These are phyloP conservation scores for Zaprionus ornatus DNA, from an alignment of 1,140 invertebrate species.

Conservation along the genomic window DNA sequence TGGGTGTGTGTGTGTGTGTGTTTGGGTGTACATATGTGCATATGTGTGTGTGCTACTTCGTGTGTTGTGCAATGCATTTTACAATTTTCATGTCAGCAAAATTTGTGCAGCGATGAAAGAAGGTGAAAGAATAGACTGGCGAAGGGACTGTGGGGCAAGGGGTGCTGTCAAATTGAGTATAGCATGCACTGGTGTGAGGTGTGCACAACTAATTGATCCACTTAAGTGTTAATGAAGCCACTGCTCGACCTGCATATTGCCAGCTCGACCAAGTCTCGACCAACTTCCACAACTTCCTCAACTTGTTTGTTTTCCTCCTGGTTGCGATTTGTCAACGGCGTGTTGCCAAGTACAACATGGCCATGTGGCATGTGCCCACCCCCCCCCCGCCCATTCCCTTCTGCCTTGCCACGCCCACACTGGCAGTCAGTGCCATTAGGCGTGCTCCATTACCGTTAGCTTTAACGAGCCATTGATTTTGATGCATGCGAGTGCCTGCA, in stretches of 20 bases:
- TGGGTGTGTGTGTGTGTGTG: constrained; percentile 38
- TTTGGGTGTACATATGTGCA: constrained; percentile 13
- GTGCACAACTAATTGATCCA: constrained; percentile 30
- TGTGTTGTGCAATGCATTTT: constrained; percentile 54
- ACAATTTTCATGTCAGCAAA: constrained; percentile 46
- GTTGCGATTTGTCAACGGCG: constrained; percentile 8
- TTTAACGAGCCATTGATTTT: constrained; percentile 40
- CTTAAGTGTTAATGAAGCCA: constrained; percentile 22
- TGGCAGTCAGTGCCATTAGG: constrained; percentile 14
- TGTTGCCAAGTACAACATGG: background rate
- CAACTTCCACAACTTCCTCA: background rate
- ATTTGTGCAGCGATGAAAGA: constrained; percentile 13
- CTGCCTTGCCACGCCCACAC: background rate
- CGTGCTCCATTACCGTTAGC: constrained; percentile 10
- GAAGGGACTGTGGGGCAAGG: background rate
- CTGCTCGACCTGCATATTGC: constrained; percentile 27
- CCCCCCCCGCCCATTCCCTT: too few relatives aligned
- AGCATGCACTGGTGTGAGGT: background rate
- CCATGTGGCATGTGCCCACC: background rate
- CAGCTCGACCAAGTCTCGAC: background rate
- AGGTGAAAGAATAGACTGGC: background rate
- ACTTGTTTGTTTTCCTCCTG: constrained; percentile 8
- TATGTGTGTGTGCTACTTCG: constrained; percentile 29
- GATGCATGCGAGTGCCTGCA: constrained; percentile 11
- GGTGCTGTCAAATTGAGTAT: background rate